Percentiles rank a stretch among this genome's conserved stretches.
These are phyloP conservation scores for Drosophila leonis DNA, from an alignment of 2,888 invertebrate species.

Conservation along the genomic window DNA sequence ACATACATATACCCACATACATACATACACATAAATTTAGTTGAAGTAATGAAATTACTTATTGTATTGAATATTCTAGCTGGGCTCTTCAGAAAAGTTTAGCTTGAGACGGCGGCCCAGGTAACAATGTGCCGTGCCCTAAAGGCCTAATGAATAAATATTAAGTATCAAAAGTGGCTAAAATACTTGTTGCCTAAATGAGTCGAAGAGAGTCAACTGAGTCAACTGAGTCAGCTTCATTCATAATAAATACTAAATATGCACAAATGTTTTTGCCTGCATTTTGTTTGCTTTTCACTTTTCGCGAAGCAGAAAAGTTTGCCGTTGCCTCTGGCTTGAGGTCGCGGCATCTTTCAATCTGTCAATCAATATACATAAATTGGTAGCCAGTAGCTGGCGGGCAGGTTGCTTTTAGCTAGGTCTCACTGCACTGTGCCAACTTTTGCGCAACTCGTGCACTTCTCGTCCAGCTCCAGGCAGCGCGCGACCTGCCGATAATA, in stretches of 20 bases:
- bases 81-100: constrained; percentile 32
- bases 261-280: constrained; percentile 37
- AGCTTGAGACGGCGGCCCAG: constrained; percentile 20
- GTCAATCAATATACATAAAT: constrained; percentile 60
- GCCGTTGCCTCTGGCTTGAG: constrained; percentile 1
- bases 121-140: constrained; percentile 19
- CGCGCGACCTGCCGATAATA: constrained; percentile 21
- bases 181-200: constrained; percentile 8
- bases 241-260: constrained; percentile 39
- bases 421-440: constrained; percentile 1
- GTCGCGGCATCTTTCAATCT: constrained; percentile 31
- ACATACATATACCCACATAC: neutral
- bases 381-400: constrained; percentile 19
- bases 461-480: constrained; percentile 5
- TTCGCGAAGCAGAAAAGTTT: constrained; percentile 32
- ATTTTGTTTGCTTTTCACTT: constrained; percentile 16
- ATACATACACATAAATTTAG: constrained; percentile 3
- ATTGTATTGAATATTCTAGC: constrained; percentile 31
- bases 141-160: constrained; percentile 45
- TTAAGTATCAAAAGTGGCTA: constrained; percentile 11
- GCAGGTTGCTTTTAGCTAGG: constrained; percentile 4
- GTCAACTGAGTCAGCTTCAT: constrained; percentile 8
- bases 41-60: constrained; percentile 37
- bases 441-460: constrained; percentile 28
- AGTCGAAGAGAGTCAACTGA: neutral